phyloP scores from a whole-genome alignment of 2,797 vertebrate genomes.

The Acropternis orthonyx region DNA sequence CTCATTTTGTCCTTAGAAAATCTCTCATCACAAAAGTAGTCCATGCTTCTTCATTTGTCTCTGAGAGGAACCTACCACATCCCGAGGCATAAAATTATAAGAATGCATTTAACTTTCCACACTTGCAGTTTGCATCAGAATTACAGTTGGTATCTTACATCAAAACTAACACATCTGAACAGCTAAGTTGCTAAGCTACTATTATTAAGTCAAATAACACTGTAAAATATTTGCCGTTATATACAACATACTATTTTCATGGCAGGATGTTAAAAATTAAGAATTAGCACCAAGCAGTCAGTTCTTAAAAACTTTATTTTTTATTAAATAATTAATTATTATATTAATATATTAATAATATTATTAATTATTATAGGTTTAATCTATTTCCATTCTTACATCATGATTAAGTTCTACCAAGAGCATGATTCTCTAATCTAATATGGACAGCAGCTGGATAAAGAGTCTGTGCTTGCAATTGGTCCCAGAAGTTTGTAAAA shows the following conservation, averaged over 20 bases:
- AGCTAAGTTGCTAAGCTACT: neutral
- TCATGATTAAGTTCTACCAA: neutral
- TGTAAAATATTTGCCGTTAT: neutral
- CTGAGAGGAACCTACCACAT: neutral
- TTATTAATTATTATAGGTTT: neutral
- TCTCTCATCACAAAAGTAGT: neutral
- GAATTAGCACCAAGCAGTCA: neutral
- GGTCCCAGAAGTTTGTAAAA: neutral
- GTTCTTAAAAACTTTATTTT: neutral
- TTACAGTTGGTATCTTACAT: neutral
- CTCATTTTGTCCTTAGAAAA: neutral
- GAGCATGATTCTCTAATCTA: neutral
- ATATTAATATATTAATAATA: too few relatives aligned
- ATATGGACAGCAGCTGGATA: neutral
- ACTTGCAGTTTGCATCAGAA: neutral
- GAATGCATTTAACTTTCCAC: neutral
- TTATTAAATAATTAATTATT: too few relatives aligned
- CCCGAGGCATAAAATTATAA: neutral
- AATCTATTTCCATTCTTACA: neutral
- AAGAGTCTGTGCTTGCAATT: neutral
- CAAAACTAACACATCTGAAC: neutral
- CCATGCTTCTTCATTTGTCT: neutral
- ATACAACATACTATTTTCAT: neutral
- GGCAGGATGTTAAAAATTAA: neutral
- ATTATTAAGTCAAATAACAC: neutral